These are phyloP conservation scores for Perca flavescens DNA, from an alignment of 2,113 vertebrate genomes.

Conservation along the genomic window DNA sequence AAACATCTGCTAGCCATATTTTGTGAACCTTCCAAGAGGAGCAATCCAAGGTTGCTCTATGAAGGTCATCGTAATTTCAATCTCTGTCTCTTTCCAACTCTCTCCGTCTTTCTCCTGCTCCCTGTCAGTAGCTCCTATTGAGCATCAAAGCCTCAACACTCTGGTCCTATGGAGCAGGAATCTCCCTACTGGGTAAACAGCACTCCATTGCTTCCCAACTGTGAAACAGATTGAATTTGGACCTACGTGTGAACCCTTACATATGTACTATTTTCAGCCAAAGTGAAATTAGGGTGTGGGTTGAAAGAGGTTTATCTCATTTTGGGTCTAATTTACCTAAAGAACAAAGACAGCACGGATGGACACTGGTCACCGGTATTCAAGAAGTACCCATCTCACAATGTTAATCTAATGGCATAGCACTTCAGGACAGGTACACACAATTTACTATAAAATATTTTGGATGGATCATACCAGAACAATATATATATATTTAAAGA, in stretches of 20 bases:
- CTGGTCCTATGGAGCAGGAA: conserved; percentile 76
- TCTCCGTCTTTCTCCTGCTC: conserved; percentile 51
- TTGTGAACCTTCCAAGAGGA: conserved; percentile 54
- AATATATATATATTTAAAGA: neutral
- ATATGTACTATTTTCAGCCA: conserved; percentile 23
- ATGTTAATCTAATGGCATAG: neutral
- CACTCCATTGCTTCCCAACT: conserved; percentile 63
- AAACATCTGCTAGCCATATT: conserved; percentile 78
- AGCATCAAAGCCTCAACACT: conserved; percentile 76
- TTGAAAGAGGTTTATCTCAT: conserved; percentile 21
- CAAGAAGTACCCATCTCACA: neutral
- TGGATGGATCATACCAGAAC: neutral
- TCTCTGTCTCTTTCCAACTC: conserved; percentile 48
- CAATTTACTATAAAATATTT: neutral
- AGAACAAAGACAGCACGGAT: conserved; percentile 19
- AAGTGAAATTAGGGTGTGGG: conserved; percentile 28
- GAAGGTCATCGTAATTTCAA: conserved; percentile 63
- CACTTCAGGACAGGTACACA: neutral
- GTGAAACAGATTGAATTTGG: conserved; percentile 72
- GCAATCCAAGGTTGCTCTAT: conserved; percentile 54
- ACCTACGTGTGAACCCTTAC: conserved; percentile 72
- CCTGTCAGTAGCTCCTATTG: conserved; percentile 70
- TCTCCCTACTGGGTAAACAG: conserved; percentile 73
- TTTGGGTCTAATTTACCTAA: conserved; percentile 21
- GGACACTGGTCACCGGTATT: conserved; percentile 14